Base-by-base conservation (phyloP, 2,888 invertebrate genomes). In the Temnothorax unifasciatus region DNA sequence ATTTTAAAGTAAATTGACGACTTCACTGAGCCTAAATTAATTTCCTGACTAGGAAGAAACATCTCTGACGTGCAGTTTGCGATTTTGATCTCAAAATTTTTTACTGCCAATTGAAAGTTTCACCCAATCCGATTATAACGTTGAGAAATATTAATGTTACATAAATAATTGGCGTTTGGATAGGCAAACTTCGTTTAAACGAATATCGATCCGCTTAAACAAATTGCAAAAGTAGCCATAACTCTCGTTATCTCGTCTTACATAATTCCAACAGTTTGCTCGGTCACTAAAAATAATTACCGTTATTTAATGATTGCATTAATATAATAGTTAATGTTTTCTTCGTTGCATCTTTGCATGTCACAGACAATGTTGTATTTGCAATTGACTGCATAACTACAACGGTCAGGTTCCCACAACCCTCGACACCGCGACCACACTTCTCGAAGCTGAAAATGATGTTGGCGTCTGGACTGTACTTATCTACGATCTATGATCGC, bases 401-500 rank as follows among this genome's bases (percentile, higher is more conserved):
- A 87, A 84, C 88, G 77, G 86, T 87, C 87, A 84, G 84, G 85
- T 90, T 91, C 88, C 89, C 90, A 90, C 83, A 88, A 90, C 88
- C 90, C 83, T 83, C 84, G 21, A 29, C 66, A 68, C 29, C 66
- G 74, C 83, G 84, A 81, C 57, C 54, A 73, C 52, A 57, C 25
- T 84, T 86, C 66, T 79, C 34, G 85, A 85, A 82, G 76, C 75
- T 84, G 86, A 71, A 85, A 90, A 90, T 85, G 85, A 82, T 81
- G 88, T 69, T 81, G 86, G 85, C 88, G 85, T 89, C 87, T 86
- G 88, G 85, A 85, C 89, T 91, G 75, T 87, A 88, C 88, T 91
- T 91, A 91, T 91, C 91, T 84, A 64, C 73, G 85, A 91, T 91
- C 89, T 85, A 89, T 73, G 86, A 85, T 79, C 86, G 63, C 85